Evolutionary conservation across 2,888 invertebrate genomes (phyloP), one percentile per base, ranked within the genome.

Genomic region (Suillia variegata): DNA sequence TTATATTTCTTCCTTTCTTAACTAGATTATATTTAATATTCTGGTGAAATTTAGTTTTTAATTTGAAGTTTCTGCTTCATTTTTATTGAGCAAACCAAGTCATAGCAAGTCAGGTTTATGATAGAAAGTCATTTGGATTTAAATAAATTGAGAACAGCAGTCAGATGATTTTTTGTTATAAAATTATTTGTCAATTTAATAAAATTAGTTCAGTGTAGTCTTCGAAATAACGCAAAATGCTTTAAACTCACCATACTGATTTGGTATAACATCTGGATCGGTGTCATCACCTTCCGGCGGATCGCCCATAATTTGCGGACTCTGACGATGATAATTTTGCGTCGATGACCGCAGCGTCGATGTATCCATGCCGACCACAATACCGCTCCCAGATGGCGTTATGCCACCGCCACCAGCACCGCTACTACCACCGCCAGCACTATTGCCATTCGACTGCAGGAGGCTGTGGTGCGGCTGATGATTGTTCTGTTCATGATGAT

Each of bases 201-300:
- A n/a, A n/a, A n/a, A n/a, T n/a, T n/a, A n/a, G n/a, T 26, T 26
- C 26, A 26, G 26, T 26, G 26, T 26, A 26, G 6, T 10, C 26
- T 5, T 26, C 26, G 6, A 26, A 26, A 26, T 26, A 10, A 26
- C 26, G 26, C 26, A 26, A 26, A 6, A 26, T 26, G 5, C 26
- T 6, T 26, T 26, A 26, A n/a, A 81, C 88, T 86, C 76, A 93
- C 93, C 93, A 83, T 93, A 92, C 82, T 93, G 90, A 85, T 91
- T 92, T 67, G 93, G 90, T 82, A 93, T 93, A 73, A 93, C 92
- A 82, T 93, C 93, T 50, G 93, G 93, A 83, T 93, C 93, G 55
- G 91, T 89, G 75, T 91, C 92, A 70, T 82, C 82, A 58, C 76
- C 76, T 66, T 83, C 82, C 60, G 78, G 76, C 63, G 77, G 80